A percentile compares a stretch with the other conserved stretches of the same genome.
Evolutionary conservation across 2,113 vertebrate species (phyloP).

Genomic region (Casuarius casuarius): DNA sequence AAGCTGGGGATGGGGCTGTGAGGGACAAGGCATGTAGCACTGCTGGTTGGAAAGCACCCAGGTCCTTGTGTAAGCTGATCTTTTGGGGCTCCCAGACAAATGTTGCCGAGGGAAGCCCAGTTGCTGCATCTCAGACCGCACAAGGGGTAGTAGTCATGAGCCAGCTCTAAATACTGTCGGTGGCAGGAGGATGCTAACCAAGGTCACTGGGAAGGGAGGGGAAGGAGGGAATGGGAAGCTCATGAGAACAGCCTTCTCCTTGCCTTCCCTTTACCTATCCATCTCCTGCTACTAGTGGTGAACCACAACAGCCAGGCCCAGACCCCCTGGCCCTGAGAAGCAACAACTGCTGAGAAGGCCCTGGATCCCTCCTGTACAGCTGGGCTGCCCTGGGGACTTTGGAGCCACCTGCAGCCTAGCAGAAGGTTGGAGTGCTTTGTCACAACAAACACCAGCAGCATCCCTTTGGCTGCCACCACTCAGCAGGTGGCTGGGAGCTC

Average conservation of each 20-base stretch:
- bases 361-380: not conserved
- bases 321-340: not conserved
- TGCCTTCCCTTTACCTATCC: not conserved
- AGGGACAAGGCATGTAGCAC: accelerated
- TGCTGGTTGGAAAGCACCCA: not conserved
- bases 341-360: no score
- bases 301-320: not conserved
- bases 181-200: not conserved
- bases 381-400: not conserved
- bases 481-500: not conserved
- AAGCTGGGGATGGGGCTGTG: not conserved
- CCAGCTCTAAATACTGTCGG: not conserved
- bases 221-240: not conserved
- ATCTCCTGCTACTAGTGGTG: not conserved
- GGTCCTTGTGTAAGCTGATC: not conserved
- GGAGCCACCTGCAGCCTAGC: not conserved
- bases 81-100: not conserved
- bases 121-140: not conserved
- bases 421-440: not conserved
- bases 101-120: accelerated
- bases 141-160: accelerated
- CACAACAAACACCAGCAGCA: not conserved
- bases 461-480: accelerated
- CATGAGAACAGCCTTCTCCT: not conserved
- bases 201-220: not conserved